These are phyloP conservation scores for Rissa tridactyla DNA, from an alignment of 2,113 vertebrate species.

Conservation along the genomic window DNA sequence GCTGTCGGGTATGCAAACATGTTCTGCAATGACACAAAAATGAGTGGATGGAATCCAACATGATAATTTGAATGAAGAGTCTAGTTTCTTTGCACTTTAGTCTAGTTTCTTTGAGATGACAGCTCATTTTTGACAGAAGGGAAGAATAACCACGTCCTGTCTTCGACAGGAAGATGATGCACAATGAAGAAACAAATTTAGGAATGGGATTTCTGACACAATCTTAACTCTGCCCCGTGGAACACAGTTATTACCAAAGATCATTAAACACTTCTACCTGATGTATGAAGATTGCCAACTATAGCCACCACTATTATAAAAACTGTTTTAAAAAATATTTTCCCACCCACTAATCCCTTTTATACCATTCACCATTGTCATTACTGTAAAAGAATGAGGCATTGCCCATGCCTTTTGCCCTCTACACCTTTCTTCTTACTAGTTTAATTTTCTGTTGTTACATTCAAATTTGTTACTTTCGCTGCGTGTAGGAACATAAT, in stretches of 20 bases:
- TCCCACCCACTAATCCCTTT: background rate
- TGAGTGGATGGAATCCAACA: background rate
- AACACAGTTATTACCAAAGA: background rate
- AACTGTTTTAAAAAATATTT: background rate
- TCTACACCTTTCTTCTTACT: background rate
- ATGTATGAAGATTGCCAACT: background rate
- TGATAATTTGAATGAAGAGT: background rate
- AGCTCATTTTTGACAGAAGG: background rate
- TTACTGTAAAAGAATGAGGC: background rate
- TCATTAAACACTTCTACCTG: background rate
- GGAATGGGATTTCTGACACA: background rate
- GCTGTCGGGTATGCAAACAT: background rate
- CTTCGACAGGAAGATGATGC: background rate
- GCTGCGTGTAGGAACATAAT: background rate
- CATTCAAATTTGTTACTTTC: background rate
- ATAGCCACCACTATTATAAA: background rate
- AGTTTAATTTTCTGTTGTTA: background rate
- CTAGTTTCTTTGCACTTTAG: background rate
- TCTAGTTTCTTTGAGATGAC: background rate
- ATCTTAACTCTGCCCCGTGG: background rate
- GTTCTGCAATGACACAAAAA: background rate
- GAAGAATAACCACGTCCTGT: background rate
- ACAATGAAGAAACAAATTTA: background rate
- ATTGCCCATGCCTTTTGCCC: background rate
- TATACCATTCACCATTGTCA: background rate